A percentile compares a stretch with the other conserved stretches of the same genome.
phyloP scores from a whole-genome alignment of 2,888 invertebrate species.

The Philaethria dido region DNA sequence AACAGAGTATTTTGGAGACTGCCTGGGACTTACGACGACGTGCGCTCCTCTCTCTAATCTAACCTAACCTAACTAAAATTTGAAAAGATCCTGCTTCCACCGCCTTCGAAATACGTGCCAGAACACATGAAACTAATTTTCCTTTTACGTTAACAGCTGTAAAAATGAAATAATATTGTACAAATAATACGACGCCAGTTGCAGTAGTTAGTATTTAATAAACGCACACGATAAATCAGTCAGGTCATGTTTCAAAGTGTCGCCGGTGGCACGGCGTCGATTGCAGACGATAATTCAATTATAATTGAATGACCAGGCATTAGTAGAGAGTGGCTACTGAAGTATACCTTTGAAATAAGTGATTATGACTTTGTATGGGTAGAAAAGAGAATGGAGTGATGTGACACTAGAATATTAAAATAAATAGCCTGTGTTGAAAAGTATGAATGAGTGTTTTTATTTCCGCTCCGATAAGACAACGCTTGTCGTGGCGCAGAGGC shows the following conservation, averaged over 20 bases:
- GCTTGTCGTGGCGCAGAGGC: too few species aligned
- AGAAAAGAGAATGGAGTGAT: not conserved
- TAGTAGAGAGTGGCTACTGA: conserved; percentile 3
- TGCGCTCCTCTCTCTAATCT: too few species aligned
- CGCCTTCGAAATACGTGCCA: too few species aligned
- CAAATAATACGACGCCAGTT: not conserved
- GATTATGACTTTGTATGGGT: not conserved
- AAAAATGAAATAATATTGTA: not conserved
- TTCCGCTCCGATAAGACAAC: too few species aligned
- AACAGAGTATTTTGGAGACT: too few species aligned
- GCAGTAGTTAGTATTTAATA: conserved; percentile 8
- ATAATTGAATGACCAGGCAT: conserved; percentile 21
- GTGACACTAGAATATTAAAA: not conserved
- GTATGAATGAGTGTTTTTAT: too few species aligned
- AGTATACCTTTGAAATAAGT: not conserved
- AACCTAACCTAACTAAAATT: too few species aligned
- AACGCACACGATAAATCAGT: conserved; percentile 31
- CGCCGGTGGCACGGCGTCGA: conserved; percentile 5
- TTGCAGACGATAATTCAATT: conserved; percentile 34
- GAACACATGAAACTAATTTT: too few species aligned
- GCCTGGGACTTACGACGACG: too few species aligned
- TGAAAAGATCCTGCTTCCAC: too few species aligned
- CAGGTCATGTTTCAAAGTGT: conserved; percentile 27
- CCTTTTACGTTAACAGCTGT: not conserved
- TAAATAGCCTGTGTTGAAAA: too few species aligned